A percentile compares a stretch with the other conserved stretches of the same genome.
Conservation (phyloP, 2,113 vertebrate genomes). For the Podiceps cristatus region DNA sequence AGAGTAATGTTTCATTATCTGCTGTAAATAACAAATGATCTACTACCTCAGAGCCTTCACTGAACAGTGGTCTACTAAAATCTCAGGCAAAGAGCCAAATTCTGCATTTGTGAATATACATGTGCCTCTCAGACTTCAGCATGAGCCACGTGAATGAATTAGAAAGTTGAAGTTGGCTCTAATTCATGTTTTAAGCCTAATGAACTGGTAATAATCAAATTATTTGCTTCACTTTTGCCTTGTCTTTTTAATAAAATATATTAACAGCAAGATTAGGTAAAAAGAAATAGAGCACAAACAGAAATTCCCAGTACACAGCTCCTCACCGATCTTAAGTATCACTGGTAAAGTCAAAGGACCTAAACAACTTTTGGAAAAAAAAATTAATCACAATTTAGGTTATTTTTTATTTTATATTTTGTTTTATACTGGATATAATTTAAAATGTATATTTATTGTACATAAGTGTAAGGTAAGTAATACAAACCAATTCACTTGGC, state of each 20-base stretch:
- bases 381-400: neutral
- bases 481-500: neutral
- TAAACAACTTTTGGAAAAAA: neutral
- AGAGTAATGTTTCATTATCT: neutral
- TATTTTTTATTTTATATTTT: neutral
- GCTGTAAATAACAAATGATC: conserved; percentile 56
- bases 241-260: conserved; percentile 18
- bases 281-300: neutral
- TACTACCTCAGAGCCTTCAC: conserved; percentile 11
- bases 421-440: neutral
- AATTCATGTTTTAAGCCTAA: conserved; percentile 54
- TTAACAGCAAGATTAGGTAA: neutral
- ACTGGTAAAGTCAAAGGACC: neutral
- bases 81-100: conserved; percentile 1
- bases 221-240: conserved; percentile 33
- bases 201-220: conserved; percentile 39
- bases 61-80: conserved; percentile 23
- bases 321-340: neutral
- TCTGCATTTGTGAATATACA: conserved; percentile 31
- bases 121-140: conserved; percentile 28
- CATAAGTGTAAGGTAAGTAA: neutral
- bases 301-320: neutral
- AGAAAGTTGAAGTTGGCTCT: neutral
- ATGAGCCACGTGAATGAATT: conserved; percentile 20
- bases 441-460: neutral